A percentile compares a stretch with the other conserved stretches of the same genome.
phyloP scores from a whole-genome alignment of 2,113 vertebrate genomes.

The Henicopernis longicauda region DNA sequence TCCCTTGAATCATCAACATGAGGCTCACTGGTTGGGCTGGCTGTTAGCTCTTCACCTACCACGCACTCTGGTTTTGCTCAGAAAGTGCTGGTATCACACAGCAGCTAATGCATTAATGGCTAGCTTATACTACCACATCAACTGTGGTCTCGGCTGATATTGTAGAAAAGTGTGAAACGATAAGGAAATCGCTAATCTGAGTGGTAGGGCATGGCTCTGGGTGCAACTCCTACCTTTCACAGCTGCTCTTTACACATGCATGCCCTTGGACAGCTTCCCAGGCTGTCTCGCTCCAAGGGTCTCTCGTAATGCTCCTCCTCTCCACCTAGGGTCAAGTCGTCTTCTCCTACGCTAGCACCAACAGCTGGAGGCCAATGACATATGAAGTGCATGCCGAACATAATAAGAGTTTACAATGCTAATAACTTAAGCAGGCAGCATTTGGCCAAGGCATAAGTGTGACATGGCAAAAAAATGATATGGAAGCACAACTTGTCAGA shows the following conservation, averaged over 20 bases:
- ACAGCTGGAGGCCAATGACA: conserved; percentile 54
- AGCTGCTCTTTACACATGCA: neutral
- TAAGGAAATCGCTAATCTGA: conserved; percentile 33
- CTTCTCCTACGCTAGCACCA: neutral
- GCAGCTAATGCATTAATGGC: neutral
- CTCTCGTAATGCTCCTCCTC: neutral
- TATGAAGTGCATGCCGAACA: conserved; percentile 5
- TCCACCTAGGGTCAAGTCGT: neutral
- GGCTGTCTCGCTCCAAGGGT: neutral
- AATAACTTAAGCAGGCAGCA: conserved; percentile 45
- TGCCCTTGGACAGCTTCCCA: conserved; percentile 42
- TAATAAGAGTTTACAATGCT: conserved; percentile 56
- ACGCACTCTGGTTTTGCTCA: fast-evolving
- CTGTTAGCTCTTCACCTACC: neutral
- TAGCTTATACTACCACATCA: neutral
- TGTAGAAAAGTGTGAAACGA: neutral
- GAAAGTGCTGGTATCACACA: neutral
- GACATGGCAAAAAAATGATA: conserved; percentile 21
- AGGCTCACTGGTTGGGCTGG: neutral
- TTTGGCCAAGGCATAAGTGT: neutral
- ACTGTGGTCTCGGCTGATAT: fast-evolving
- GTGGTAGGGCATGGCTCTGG: neutral
- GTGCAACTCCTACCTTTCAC: neutral
- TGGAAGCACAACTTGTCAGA: neutral
- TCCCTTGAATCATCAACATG: neutral